Base-by-base conservation (phyloP, 2,888 invertebrate species). In the Pyrochroa serraticornis region DNA sequence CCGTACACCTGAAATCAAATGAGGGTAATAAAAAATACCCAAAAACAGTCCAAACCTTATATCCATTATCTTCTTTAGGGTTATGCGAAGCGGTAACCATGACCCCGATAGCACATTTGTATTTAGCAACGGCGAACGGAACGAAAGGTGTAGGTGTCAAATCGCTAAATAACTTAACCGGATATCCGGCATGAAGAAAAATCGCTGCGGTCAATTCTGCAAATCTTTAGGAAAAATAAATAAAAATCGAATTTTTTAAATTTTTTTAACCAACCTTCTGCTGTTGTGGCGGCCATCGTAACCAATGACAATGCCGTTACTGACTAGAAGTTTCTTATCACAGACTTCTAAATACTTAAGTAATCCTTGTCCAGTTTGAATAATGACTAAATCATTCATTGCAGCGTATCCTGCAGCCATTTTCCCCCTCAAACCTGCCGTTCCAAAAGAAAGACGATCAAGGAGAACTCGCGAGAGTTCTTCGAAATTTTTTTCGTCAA, bases 81-180 rank as follows among this genome's bases (percentile, higher is more conserved):
- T 99, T 99, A 78, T 99, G 99, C 0, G 98, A 98, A 0, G 99
- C 99, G 0, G 99, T 99, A 59, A 99, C 94, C 97, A 99, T 97
- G n/a, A 97, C 85, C 37, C 99, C 99, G 72, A 90, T 92, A 1
- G 88, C 87, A 51, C 92, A 91, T 10, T 87, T 85, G 56, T 87
- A 87, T 62, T 87, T 82, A 1, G 83, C 81, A 0, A 96, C 90
- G 0, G 89, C 87, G 79, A 91, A 99, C 0, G 99, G 92, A 31
- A 99, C 90, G 73, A 95, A 91, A 0, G 99, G 98, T 0, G 99
- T 99, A 0, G 97, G 94, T 49, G 90, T 91, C 8, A 92, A 86
- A 9, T 85, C 79, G 0, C 89, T 86, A 78, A 90, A 97, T 3
- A 97, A 80, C 71, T 89, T 90, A 0, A 97, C 97, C 31, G 69